Percentiles rank a stretch among this genome's conserved stretches.
Evolutionary conservation across 1,140 invertebrate genomes (phyloP).

Genomic region (Onthophagus taurus): DNA sequence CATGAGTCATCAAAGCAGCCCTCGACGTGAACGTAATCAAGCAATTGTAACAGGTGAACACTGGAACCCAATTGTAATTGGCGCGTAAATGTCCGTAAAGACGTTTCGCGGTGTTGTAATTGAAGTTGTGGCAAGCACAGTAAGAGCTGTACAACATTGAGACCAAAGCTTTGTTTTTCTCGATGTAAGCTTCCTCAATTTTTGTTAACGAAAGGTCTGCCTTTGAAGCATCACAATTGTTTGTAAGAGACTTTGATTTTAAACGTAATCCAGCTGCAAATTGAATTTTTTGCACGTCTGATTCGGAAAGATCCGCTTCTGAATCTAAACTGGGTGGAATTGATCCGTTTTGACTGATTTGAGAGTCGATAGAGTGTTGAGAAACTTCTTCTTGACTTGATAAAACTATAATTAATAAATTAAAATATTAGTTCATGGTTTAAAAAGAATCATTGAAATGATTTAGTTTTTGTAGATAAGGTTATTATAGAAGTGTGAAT

Average conservation of each 20-base stretch:
- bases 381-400: background rate
- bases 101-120: constrained; percentile 22
- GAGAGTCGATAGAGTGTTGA: constrained; percentile 9
- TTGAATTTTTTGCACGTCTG: constrained; percentile 26
- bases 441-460: too few relatives aligned
- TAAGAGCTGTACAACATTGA: constrained; percentile 27
- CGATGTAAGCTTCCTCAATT: constrained; percentile 31
- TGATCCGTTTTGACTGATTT: background rate
- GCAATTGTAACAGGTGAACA: constrained; percentile 49
- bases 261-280: constrained; percentile 31
- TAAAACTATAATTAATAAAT: constrained; percentile 6
- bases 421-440: too few relatives aligned
- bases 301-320: background rate
- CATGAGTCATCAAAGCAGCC: constrained; percentile 27
- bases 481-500: too few relatives aligned
- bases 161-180: constrained; percentile 32
- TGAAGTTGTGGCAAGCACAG: constrained; percentile 30
- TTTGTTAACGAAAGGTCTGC: constrained; percentile 20
- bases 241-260: constrained; percentile 19
- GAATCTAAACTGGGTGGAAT: background rate
- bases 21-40: constrained; percentile 42
- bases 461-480: too few relatives aligned
- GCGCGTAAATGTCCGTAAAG: constrained; percentile 28
- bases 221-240: constrained; percentile 16
- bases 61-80: constrained; percentile 29